These are phyloP conservation scores for Blera fallax DNA, from an alignment of 2,888 invertebrate species.

Conservation along the genomic window DNA sequence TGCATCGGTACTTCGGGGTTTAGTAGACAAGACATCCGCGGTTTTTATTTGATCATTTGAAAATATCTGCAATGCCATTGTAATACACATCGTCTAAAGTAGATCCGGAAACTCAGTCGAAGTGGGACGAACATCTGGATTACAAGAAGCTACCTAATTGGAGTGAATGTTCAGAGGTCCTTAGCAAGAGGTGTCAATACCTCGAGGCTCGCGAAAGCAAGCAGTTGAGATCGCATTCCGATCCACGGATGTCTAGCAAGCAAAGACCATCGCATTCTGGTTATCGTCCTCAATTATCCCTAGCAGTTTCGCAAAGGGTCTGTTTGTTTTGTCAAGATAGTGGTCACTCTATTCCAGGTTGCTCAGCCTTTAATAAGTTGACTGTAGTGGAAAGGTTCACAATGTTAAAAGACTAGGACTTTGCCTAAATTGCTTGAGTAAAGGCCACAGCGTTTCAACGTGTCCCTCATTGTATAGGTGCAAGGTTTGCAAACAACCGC, in stretches of 20 bases:
- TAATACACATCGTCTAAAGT: constrained; percentile 30
- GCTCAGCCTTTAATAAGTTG: no score
- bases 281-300: not conserved
- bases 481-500: not conserved
- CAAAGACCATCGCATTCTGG: not conserved
- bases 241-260: not conserved
- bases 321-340: not conserved
- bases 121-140: constrained; percentile 24
- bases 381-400: no score
- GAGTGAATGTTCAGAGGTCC: not conserved
- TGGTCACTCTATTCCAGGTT: no score
- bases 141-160: constrained; percentile 3
- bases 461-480: not conserved
- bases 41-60: constrained; percentile 10
- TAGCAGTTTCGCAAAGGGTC: not conserved
- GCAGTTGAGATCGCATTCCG: not conserved
- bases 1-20: not conserved
- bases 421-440: constrained; percentile 17
- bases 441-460: not conserved
- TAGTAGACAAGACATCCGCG: constrained; percentile 5
- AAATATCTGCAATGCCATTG: constrained; percentile 32
- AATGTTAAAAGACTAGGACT: not conserved
- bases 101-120: not conserved
- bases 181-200: constrained; percentile 22
- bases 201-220: not conserved